phyloP scores from a whole-genome alignment of 2,888 invertebrate genomes.

The Standfussiana lucernea region DNA sequence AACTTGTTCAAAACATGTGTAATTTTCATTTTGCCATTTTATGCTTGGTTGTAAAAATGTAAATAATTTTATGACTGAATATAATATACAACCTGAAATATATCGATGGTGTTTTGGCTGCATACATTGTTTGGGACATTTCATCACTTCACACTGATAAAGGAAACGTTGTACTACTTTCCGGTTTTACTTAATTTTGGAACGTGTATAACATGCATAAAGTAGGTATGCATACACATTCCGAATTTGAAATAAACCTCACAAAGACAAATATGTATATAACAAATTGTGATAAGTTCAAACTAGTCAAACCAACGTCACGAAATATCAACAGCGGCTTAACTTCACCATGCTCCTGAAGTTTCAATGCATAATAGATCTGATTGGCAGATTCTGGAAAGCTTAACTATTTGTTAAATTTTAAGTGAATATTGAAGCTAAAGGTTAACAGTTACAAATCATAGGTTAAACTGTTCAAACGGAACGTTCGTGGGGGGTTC shows the following conservation, averaged over 20 bases:
- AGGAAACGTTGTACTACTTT: not conserved
- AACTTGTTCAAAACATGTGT: not conserved
- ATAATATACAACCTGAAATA: conserved; percentile 6
- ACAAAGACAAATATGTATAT: not conserved
- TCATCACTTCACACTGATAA: conserved; percentile 7
- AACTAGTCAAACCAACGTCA: conserved; percentile 29
- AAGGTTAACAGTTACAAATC: not conserved
- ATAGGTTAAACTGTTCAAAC: not conserved
- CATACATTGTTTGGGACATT: conserved; percentile 16
- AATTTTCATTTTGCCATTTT: conserved; percentile 31
- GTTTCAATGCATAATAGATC: conserved; percentile 3
- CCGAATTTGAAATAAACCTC: not conserved
- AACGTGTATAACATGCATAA: not conserved
- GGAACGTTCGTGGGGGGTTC: not conserved
- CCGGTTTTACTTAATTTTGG: not conserved
- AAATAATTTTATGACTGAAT: conserved; percentile 27
- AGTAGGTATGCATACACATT: not conserved
- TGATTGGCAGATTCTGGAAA: conserved; percentile 2
- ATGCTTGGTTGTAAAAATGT: conserved; percentile 18
- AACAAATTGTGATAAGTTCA: conserved; percentile 1
- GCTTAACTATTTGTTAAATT: not conserved
- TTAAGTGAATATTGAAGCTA: not conserved
- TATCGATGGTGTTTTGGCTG: conserved; percentile 12
- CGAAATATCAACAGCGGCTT: conserved; percentile 5
- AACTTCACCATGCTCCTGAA: not conserved